Evolutionary conservation across 64 coral and sea anemone species (phyloP).

Genomic region (Platygyra sinensis): DNA sequence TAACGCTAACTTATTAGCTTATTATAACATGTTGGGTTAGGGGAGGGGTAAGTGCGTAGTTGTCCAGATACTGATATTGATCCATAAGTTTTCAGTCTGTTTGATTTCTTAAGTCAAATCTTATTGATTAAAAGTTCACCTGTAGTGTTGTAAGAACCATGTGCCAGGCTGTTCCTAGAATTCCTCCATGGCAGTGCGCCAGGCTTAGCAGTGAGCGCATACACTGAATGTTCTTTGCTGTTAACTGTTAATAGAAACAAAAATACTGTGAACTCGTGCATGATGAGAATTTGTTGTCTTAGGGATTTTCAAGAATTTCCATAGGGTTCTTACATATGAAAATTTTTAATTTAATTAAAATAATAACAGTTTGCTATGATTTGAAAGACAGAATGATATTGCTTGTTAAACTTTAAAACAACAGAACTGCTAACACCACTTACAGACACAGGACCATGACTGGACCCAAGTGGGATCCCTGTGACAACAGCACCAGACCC

Average conservation of each 20-base stretch:
- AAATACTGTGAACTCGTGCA: background rate
- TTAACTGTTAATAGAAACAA: constrained; percentile 61
- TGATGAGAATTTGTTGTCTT: too few species aligned
- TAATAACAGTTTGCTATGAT: too few species aligned
- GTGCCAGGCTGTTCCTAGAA: constrained; percentile 90
- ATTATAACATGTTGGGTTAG: too few species aligned
- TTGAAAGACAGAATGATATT: too few species aligned
- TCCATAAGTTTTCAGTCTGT: background rate
- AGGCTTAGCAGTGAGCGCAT: constrained; percentile 91
- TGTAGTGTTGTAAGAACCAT: constrained; percentile 94
- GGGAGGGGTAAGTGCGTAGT: too few species aligned
- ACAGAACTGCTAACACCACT: background rate
- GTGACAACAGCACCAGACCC: constrained; percentile 78
- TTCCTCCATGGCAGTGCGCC: constrained; percentile 93
- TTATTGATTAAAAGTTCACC: constrained; percentile 26
- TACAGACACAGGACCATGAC: constrained; percentile 95
- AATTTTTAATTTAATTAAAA: too few species aligned
- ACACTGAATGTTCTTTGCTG: constrained; percentile 95
- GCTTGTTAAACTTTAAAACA: too few species aligned
- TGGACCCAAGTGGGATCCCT: constrained; percentile 73
- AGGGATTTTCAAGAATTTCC: too few species aligned
- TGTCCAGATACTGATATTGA: too few species aligned
- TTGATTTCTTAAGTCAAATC: background rate
- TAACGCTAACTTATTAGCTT: too few species aligned
- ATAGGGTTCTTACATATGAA: too few species aligned